A percentile compares a stretch with the other conserved stretches of the same genome.
Conservation (phyloP, 2,113 vertebrate genomes). For the Numida meleagris region DNA sequence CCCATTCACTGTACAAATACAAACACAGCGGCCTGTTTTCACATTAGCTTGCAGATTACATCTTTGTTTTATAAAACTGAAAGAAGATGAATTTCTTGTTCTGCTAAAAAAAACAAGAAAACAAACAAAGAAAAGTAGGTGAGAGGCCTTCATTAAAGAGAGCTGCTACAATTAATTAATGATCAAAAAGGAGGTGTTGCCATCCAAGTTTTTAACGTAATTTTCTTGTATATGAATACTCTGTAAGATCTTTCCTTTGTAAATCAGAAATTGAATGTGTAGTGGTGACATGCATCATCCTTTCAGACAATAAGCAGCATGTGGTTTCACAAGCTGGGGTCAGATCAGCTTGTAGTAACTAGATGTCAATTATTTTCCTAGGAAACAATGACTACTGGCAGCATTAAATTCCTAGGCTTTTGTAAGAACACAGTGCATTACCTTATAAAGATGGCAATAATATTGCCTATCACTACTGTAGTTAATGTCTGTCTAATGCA, state of each 20-base stretch:
- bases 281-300: constrained; percentile 15
- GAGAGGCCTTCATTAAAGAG: constrained; percentile 17
- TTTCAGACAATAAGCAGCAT: constrained; percentile 23
- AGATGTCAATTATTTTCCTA: constrained; percentile 39
- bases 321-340: constrained; percentile 17
- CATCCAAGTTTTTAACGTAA: not conserved
- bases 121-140: not conserved
- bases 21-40: not conserved
- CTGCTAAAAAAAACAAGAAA: not conserved
- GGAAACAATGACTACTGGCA: constrained; percentile 9
- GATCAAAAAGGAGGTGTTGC: not conserved
- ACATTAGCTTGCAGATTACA: not conserved
- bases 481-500: not conserved
- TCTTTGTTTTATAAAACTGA: not conserved
- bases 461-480: not conserved
- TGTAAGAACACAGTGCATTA: not conserved
- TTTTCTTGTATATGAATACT: constrained; percentile 15
- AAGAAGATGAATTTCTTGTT: not conserved
- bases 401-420: not conserved
- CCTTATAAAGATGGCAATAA: not conserved
- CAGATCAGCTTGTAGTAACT: constrained; percentile 15
- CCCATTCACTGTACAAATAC: not conserved
- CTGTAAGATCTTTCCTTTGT: constrained; percentile 14
- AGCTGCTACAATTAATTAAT: constrained; percentile 14
- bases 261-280: constrained; percentile 22